Base-by-base conservation (phyloP, 1,140 invertebrate species). In the Harlomillsia oculata region DNA sequence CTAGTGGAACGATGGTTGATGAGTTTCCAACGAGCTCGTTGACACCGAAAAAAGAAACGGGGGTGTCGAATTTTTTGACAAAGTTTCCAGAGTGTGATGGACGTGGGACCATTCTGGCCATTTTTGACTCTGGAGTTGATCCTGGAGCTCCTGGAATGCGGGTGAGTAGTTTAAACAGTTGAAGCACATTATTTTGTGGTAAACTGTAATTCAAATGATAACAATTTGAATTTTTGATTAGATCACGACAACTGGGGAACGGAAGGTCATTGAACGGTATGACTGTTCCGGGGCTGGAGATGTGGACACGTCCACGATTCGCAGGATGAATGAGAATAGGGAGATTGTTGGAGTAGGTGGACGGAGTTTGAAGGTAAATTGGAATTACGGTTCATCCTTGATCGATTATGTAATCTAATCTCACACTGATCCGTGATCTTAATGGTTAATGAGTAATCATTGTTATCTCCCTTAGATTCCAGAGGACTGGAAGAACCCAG, bases 121-220 rank as follows among this genome's bases (percentile, higher is more conserved):
- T 99, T 69, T 84, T 98, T 58, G 96, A 98, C 76, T 95, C 93
- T 28, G 96, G 96, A 16, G 86, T 99, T 53, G 96, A 99, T 78
- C 94, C 95, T 32, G 89, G 88, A 40, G 90, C 92, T 14, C 79
- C 84, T 54, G 95, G 94, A 55, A 78, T 99, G 65, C 83, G 94
- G 82, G 93, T 97, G 78, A 50, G 26, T 41, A 16, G 29, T 40
- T 13, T 25, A 45, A 26, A 6, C 3, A 30, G n/a, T 48, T 32
- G 20, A 3, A 3, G 14, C 23, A n/a, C 16, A 44, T 44, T 34
- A 40, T 41, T 30, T n/a, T n/a, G 40, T 14, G 21, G 3, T 4
- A 40, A 25, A 28, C 14, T 40, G 18, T 62, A 61, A 41, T 28
- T 63, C 20, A 53, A 67, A 67, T 62, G 41, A 39, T 61, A 65